Evolutionary conservation across 2,113 vertebrate genomes (phyloP), one percentile per base, ranked within the genome.

Genomic region (Neolamprologus sp.): DNA sequence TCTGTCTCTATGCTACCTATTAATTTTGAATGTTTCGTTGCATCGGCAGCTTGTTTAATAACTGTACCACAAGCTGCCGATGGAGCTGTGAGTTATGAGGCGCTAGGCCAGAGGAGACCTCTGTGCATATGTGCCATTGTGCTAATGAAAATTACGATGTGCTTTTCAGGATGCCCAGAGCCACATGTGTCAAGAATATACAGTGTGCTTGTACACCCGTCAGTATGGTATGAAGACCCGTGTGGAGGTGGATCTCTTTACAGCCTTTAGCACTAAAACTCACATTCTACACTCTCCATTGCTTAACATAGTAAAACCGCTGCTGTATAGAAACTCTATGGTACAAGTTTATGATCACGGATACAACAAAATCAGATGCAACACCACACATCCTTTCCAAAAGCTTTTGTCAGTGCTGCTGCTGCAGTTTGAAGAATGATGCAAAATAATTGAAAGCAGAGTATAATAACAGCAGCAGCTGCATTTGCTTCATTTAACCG

Each of bases 81-180:
- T 51, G 85, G 71, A 54, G 58, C 73, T 55, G 80, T 91, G 83
- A 88, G 53, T 89, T 84, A 63, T 55, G 58, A 78, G 47, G 21
- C 2, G 19, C 53, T 85, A 8, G 12, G 60, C 55, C 73, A 78
- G 75, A 82, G 58, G 83, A 91, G 37, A 63, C 33, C 65, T 68
- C 51, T 84, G 80, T 85, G 79, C 81, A 81, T 55, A 21, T 57
- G 35, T 35, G 80, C 55, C 81, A 86, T 88, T 89, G 73, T 92
- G 88, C 73, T 81, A 33, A 84, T 88, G 55, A 83, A 68, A 89
- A 85, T 78, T 6, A 75, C n/a, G 11, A 86, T 53, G 8, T 80
- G 51, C 60, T 84, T 54, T 85, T 75, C 53, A 60, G 65, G 40
- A 47, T 71, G 68, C 37, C 7, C 21, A 42, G n/a, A 85, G 23